Base-by-base conservation (phyloP, 2,113 vertebrate species). In the Suncus etruscus region DNA sequence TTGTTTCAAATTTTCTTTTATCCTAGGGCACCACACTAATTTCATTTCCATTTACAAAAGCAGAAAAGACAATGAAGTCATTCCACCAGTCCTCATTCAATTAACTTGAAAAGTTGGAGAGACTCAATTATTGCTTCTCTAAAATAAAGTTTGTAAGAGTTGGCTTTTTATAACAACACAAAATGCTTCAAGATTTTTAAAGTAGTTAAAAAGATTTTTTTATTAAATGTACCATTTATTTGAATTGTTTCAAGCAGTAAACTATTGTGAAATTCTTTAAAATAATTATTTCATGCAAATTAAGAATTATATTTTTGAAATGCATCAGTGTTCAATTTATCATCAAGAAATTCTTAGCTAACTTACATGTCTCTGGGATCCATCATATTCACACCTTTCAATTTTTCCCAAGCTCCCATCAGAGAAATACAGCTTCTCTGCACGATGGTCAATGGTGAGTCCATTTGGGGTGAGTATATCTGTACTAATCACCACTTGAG, bases 391-490 rank as follows among this genome's bases (percentile, higher is more conserved):
- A 94, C 99, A 99, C 69, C 99, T 98, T 94, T 99, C 99, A 91
- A 99, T 99, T 97, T 99, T 99, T 50, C 99, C 99, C 74, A 99
- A 97, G 91, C 97, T 99, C 25, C 99, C 99, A 77, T 99, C 99
- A 50, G 99, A 99, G 95, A 99, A 99, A 97, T 99, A 99, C 58
- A 99, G 97, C 96, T 99, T 99, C 97, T 99, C 99, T 0, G 99
- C 98, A 87, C 97, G 98, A 90, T 99, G 98, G 95, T 99, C 99
- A 68, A 99, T 99, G 39, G 99, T 99, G 93, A 99, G 98, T 90
- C 99, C 99, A 68, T 99, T 99, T 68, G 99, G 99, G 7, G 99
- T 99, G 86, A 99, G 97, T 70, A 99, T 98, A 95, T 99, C 99
- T 48, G 98, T 97, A 86, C 98, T 98, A 87, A 99, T 95, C 95